Base-by-base conservation (phyloP, 1,140 invertebrate genomes). In the Homalodisca vitripennis region DNA sequence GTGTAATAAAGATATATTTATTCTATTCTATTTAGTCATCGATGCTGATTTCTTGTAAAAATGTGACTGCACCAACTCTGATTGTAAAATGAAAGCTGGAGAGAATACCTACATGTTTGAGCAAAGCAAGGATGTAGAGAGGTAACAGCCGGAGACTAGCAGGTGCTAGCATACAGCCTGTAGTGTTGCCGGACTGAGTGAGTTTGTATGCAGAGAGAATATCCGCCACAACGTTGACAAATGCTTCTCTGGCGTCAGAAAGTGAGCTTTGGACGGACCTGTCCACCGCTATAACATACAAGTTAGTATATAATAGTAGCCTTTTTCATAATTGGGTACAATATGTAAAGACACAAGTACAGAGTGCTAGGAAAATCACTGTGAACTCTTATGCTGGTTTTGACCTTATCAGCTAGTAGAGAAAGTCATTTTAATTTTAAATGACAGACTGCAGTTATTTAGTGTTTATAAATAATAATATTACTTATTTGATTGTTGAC, bases 171-270 rank as follows among this genome's bases (percentile, higher is more conserved):
- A 99, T 84, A 10, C 70, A 72, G 66, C 89, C 88, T 17, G 84
- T 77, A 46, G 81, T 78, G 67, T 84, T 84, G 3, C 79, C 80
- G 41, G 87, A 84, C 77, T 92, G 86, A 29, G 87, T 84, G 34
- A 88, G 73, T 76, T 90, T 89, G 78, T 92, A 98, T 2, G 95
- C 88, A 60, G 87, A 87, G 29, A 99, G 81, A 71, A 93, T 87
- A 83, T 99, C 98, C 53, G 97, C 87, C 1, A 91, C 93, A 46
- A 95, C 96, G 82, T 98, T 98, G 48, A 98, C 92, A 68, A 99
- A 86, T 12, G 97, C 98, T 81, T 99, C 98, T 60, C 95, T 83
- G 2, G 97, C 97, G 82, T 99, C 97, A 2, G 88, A 86, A 74
- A 99, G 80, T 47, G 90, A 93, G 13, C 93, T 91, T 48, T 90